phyloP scores from a whole-genome alignment of 2,888 invertebrate genomes.

The Drosophila tanythrix region DNA sequence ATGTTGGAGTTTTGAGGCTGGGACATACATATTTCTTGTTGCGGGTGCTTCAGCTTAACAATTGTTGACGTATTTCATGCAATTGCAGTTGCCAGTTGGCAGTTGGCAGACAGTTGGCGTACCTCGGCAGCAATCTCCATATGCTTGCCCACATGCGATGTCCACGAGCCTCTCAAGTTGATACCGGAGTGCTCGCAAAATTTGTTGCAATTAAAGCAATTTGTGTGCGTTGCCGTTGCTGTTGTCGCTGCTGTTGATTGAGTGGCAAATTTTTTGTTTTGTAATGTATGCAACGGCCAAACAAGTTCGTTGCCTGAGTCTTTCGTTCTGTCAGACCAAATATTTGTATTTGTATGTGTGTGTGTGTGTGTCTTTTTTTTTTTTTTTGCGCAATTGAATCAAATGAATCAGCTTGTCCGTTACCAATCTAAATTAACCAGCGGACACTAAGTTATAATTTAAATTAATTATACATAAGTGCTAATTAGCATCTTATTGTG shows the following conservation, averaged over 20 bases:
- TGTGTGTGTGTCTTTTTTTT: slow-evolving; percentile 1
- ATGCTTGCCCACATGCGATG: slow-evolving; percentile 41
- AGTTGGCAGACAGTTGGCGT: slow-evolving; percentile 8
- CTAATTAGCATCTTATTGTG: slow-evolving; percentile 52
- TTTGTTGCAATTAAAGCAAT: slow-evolving; percentile 73
- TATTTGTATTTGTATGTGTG: slow-evolving; percentile 9
- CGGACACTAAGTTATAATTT: slow-evolving; percentile 59
- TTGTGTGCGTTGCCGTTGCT: slow-evolving; percentile 65
- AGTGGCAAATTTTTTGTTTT: slow-evolving; percentile 69
- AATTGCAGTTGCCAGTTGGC: slow-evolving; percentile 42
- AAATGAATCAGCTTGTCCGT: slow-evolving; percentile 26
- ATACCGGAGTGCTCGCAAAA: slow-evolving; percentile 64
- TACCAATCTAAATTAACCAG: slow-evolving; percentile 17
- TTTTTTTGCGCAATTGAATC: slow-evolving; percentile 38
- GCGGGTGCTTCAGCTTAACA: slow-evolving; percentile 70
- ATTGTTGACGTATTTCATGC: slow-evolving; percentile 59
- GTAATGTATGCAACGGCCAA: slow-evolving; percentile 60
- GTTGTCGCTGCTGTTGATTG: slow-evolving; percentile 56
- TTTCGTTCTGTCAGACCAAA: slow-evolving; percentile 59
- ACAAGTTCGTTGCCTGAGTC: slow-evolving; percentile 75
- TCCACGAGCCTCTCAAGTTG: slow-evolving; percentile 44
- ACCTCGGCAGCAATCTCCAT: slow-evolving; percentile 24
- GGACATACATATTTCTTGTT: slow-evolving; percentile 57
- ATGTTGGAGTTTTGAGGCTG: slow-evolving; percentile 24
- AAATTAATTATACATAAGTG: slow-evolving; percentile 64